Evolutionary conservation across 2,113 vertebrate species (phyloP).

Genomic region (Carlito syrichta): DNA sequence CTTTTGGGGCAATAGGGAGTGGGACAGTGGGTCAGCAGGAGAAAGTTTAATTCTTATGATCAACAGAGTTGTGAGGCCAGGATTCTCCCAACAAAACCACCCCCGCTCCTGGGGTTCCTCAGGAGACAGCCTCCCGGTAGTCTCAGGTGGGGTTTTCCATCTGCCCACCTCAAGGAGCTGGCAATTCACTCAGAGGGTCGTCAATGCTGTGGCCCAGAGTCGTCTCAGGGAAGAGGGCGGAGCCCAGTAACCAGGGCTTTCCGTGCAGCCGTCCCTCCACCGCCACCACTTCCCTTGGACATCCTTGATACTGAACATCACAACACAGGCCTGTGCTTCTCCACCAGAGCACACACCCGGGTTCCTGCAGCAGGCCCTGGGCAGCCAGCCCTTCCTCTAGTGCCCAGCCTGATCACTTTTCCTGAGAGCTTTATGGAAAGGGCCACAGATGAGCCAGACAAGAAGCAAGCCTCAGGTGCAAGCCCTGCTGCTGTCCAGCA

Average conservation of each 20-base stretch:
- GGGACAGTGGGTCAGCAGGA: not conserved
- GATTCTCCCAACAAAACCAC: not conserved
- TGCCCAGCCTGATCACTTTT: not conserved
- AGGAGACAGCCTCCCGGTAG: fast-evolving
- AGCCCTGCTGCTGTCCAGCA: not conserved
- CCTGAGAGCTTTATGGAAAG: not conserved
- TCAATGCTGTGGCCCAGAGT: not conserved
- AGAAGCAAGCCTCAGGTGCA: not conserved
- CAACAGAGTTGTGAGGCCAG: not conserved
- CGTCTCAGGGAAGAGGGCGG: not conserved
- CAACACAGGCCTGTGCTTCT: not conserved
- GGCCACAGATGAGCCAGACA: not conserved
- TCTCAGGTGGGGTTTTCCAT: not conserved
- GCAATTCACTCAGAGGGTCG: not conserved
- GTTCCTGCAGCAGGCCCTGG: not conserved
- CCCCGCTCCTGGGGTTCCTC: not conserved
- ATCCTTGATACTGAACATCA: not conserved
- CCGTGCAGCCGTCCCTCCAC: not conserved
- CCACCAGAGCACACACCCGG: not conserved
- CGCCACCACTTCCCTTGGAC: not conserved
- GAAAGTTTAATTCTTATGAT: not conserved
- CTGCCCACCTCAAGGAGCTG: not conserved
- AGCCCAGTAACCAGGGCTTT: not conserved
- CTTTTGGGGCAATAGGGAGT: no score
- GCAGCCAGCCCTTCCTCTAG: not conserved